Conservation (phyloP, 2,113 vertebrate species). For the rabbit (Oryctolagus cuniculus) region DNA sequence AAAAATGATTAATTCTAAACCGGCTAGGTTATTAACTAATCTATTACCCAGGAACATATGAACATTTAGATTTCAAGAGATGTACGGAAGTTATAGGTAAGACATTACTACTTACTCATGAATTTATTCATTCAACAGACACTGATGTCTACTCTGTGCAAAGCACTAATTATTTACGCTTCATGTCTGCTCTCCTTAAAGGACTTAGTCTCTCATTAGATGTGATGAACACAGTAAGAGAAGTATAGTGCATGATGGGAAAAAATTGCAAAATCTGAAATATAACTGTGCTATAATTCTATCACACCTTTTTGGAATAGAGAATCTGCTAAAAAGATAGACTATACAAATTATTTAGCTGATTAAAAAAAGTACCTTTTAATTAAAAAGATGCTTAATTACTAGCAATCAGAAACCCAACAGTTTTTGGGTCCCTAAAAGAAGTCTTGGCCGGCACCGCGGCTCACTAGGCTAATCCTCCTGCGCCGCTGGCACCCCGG, state of each 20-base stretch:
- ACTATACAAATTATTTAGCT: constrained; percentile 34
- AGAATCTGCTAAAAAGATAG: constrained; percentile 36
- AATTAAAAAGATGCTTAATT: constrained; percentile 67
- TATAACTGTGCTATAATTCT: constrained; percentile 50
- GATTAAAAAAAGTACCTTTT: not conserved
- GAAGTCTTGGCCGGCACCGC: not conserved
- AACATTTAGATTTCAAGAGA: constrained; percentile 63
- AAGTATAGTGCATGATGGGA: not conserved
- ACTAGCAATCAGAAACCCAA: constrained; percentile 56
- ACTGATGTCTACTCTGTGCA: not conserved
- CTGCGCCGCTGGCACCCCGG: no score
- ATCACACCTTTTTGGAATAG: constrained; percentile 48
- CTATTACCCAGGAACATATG: constrained; percentile 23
- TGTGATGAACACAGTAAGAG: constrained; percentile 38
- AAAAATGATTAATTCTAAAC: constrained; percentile 63
- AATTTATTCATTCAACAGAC: constrained; percentile 54
- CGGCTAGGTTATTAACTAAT: not conserved
- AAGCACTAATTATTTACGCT: constrained; percentile 4
- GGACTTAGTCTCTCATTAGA: not conserved
- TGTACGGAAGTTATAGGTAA: constrained; percentile 31
- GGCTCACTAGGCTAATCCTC: no score
- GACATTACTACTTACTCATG: constrained; percentile 26
- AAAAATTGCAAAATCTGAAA: constrained; percentile 14
- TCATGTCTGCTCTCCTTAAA: no score
- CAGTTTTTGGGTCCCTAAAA: constrained; percentile 64